phyloP scores from a whole-genome alignment of 2,888 invertebrate species.

The Cenopis cana region DNA sequence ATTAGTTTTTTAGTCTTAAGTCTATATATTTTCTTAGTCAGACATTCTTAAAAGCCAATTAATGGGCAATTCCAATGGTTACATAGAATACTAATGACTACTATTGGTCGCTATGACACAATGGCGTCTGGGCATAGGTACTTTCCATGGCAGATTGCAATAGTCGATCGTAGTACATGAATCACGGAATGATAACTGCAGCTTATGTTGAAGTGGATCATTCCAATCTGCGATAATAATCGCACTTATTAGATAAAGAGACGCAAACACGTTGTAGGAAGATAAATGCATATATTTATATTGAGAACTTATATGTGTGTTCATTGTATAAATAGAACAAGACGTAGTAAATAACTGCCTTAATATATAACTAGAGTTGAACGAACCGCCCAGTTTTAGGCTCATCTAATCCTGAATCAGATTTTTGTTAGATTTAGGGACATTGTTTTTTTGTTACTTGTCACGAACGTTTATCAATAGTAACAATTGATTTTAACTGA shows the following conservation, averaged over 20 bases:
- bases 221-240: slow-evolving; percentile 29
- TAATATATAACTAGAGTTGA: no score
- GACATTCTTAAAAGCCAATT: no score
- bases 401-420: neutral
- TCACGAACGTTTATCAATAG: neutral
- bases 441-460: no score
- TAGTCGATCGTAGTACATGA: slow-evolving; percentile 32
- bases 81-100: no score
- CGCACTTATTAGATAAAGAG: slow-evolving; percentile 20
- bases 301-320: no score
- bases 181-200: slow-evolving; percentile 35
- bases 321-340: no score
- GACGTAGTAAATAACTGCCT: no score
- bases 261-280: slow-evolving; percentile 13
- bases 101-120: no score
- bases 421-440: neutral
- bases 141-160: slow-evolving; percentile 29
- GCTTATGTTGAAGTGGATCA: slow-evolving; percentile 34
- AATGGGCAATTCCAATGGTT: no score
- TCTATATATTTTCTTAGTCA: neutral
- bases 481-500: neutral
- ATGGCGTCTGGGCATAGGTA: slow-evolving; percentile 28
- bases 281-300: neutral
- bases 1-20: neutral
- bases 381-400: no score